These are phyloP conservation scores for Ceratoteleas bidentatus DNA, from an alignment of 1,140 invertebrate species.

Conservation along the genomic window DNA sequence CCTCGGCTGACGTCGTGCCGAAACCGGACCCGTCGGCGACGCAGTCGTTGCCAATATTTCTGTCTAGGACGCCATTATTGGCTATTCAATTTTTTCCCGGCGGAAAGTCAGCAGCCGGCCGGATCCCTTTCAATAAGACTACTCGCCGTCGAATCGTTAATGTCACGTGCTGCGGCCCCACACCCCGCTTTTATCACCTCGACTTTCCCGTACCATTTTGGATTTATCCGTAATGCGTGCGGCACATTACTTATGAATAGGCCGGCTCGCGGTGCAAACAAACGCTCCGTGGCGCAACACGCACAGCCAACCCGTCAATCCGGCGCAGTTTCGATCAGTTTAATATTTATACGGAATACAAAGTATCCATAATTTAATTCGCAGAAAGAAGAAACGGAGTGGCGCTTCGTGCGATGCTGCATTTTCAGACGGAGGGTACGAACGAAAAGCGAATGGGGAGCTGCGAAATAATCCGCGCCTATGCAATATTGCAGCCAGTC, in stretches of 20 bases:
- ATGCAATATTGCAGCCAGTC: no score
- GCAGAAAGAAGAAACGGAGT: no score
- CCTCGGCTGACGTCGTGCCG: conserved; percentile 33
- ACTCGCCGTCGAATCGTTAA: conserved; percentile 60
- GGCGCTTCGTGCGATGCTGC: no score
- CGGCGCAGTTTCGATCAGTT: no score
- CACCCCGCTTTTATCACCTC: conserved; percentile 48
- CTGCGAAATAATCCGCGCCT: no score
- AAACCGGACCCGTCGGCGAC: conserved; percentile 10
- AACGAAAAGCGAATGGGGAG: no score
- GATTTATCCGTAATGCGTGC: conserved; percentile 50
- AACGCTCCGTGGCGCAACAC: no score
- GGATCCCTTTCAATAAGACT: conserved; percentile 59
- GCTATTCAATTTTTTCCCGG: conserved; percentile 57
- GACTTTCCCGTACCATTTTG: conserved; percentile 31
- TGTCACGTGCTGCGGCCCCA: conserved; percentile 48
- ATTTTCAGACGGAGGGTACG: no score
- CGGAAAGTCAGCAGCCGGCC: conserved; percentile 41
- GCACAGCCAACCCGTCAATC: no score
- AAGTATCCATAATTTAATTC: no score
- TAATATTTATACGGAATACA: no score
- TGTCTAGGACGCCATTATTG: conserved; percentile 52
- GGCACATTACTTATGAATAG: conserved; percentile 50
- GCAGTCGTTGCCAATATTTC: conserved; percentile 48
- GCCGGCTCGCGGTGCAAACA: conserved; percentile 3